Conservation (phyloP, 1,140 invertebrate species). For the Monochamus saltuarius region DNA sequence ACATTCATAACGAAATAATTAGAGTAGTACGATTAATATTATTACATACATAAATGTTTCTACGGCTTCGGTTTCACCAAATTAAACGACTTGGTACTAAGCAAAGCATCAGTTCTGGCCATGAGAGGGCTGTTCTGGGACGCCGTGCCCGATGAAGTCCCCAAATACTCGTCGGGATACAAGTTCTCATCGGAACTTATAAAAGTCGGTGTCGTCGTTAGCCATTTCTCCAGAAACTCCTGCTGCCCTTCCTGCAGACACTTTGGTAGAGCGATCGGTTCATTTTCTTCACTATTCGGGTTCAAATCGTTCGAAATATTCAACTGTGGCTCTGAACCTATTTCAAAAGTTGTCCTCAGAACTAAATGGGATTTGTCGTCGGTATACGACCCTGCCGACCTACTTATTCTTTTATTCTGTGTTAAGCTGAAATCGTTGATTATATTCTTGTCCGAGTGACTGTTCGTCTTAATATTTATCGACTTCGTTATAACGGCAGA, state of each 20-base stretch:
- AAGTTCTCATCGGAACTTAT: constrained; percentile 30
- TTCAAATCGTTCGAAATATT: constrained; percentile 16
- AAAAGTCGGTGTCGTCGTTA: constrained; percentile 34
- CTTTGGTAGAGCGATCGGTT: background rate
- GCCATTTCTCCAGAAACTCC: constrained; percentile 41
- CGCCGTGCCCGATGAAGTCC: constrained; percentile 19
- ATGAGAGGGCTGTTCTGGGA: constrained; percentile 35
- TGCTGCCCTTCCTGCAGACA: constrained; percentile 22
- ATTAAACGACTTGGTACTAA: constrained; percentile 48
- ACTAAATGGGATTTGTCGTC: constrained; percentile 21
- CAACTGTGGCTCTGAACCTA: constrained; percentile 35
- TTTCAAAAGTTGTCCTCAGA: constrained; percentile 18
- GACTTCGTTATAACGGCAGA: constrained; percentile 15
- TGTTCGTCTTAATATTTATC: constrained; percentile 4
- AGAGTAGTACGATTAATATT: no score
- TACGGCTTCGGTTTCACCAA: constrained; percentile 41
- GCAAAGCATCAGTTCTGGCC: constrained; percentile 44
- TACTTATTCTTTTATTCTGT: constrained; percentile 25
- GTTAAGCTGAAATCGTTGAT: background rate
- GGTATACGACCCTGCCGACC: constrained; percentile 39
- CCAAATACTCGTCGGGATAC: constrained; percentile 37
- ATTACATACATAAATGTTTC: no score
- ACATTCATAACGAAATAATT: no score
- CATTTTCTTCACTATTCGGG: constrained; percentile 1
- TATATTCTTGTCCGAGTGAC: background rate